Percentiles rank a stretch among this genome's conserved stretches.
phyloP scores from a whole-genome alignment of 1,140 invertebrate species.

The Latrodectus geometricus region DNA sequence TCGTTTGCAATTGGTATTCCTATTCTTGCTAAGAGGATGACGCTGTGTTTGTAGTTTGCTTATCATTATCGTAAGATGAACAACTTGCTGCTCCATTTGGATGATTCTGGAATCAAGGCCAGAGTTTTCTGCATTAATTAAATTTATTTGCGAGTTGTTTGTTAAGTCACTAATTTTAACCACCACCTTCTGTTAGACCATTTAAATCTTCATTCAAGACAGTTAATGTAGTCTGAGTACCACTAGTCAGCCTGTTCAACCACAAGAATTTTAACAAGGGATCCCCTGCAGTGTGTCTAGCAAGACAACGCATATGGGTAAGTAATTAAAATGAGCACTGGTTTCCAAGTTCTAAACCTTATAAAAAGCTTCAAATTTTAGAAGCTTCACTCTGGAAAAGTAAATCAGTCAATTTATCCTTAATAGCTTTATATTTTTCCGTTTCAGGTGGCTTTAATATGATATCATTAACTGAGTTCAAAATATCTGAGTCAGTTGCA shows the following conservation, averaged over 20 bases:
- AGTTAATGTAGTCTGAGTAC: too few relatives aligned
- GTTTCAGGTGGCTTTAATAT: background rate
- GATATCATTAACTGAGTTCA: background rate
- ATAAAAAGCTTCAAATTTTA: background rate
- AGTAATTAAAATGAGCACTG: slow-evolving; percentile 22
- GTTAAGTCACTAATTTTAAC: background rate
- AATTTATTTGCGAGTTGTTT: background rate
- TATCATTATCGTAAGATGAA: too few relatives aligned
- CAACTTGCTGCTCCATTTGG: too few relatives aligned
- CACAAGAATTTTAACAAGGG: slow-evolving; percentile 34
- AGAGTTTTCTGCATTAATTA: too few relatives aligned
- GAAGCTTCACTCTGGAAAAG: slow-evolving; percentile 2
- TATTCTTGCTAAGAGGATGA: too few relatives aligned
- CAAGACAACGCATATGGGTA: slow-evolving; percentile 1
- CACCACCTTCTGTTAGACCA: background rate
- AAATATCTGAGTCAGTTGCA: slow-evolving; percentile 10
- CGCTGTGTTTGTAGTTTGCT: too few relatives aligned
- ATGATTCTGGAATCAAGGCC: too few relatives aligned
- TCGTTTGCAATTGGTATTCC: too few relatives aligned
- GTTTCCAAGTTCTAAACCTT: slow-evolving; percentile 6
- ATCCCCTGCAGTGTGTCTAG: background rate
- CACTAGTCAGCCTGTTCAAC: background rate
- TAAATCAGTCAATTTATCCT: background rate
- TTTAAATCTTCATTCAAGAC: too few relatives aligned
- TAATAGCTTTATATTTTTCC: too few relatives aligned